These are phyloP conservation scores for Eupithecia pulchellata DNA, from an alignment of 2,888 invertebrate species.

Conservation along the genomic window DNA sequence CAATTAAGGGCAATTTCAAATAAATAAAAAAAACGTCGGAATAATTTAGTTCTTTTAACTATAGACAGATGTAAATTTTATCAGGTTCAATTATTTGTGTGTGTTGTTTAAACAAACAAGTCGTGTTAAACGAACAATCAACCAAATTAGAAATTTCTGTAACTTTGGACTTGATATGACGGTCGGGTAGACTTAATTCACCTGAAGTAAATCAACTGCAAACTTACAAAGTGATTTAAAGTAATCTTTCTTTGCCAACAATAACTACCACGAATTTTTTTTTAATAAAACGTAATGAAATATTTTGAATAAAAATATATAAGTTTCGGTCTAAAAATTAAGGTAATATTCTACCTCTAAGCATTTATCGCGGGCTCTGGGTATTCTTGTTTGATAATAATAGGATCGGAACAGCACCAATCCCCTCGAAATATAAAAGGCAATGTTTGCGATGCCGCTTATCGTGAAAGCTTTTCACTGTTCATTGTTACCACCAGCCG, in stretches of 20 bases:
- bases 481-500: constrained; percentile 30
- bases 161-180: neutral
- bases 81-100: too few species aligned
- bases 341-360: too few species aligned
- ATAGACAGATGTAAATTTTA: too few species aligned
- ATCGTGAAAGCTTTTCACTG: constrained; percentile 44
- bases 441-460: constrained; percentile 27
- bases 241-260: neutral
- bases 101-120: neutral
- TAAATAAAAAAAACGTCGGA: too few species aligned
- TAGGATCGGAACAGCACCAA: constrained; percentile 11
- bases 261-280: neutral
- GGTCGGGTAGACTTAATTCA: too few species aligned
- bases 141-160: neutral
- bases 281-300: too few species aligned
- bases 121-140: neutral
- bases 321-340: too few species aligned
- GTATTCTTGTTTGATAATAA: neutral
- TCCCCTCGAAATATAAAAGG: constrained; percentile 22
- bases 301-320: too few species aligned
- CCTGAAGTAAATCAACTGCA: too few species aligned
- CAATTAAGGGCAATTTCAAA: too few species aligned
- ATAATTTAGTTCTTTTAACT: too few species aligned
- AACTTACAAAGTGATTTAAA: neutral
- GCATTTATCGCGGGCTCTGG: neutral